Base-by-base conservation (phyloP, 2,113 vertebrate genomes). In the Pedionomus torquatus region DNA sequence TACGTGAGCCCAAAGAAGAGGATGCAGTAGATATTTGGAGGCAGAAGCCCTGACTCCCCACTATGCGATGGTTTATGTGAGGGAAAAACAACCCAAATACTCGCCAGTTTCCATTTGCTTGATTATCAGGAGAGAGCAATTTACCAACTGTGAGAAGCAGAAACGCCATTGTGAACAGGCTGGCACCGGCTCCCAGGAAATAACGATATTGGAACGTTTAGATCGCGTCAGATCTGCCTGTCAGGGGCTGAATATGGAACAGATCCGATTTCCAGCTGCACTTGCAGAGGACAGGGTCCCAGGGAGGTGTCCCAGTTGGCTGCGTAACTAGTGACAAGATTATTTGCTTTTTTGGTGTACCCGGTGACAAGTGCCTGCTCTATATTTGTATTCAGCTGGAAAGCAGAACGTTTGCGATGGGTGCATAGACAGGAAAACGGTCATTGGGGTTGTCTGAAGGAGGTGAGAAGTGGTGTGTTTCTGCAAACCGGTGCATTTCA, bases 381-480 rank as follows among this genome's bases (percentile, higher is more conserved):
- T 76, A 49, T 74, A 71, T 72, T 70, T 60, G 65, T 60, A 30
- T 30, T 46, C 77, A 82, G 48, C 61, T 48, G 35, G 77, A 68
- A 78, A 86, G 76, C 83, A 39, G 86, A 49, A 21, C 4, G 44
- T 96, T 87, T 95, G 72, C 65, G 37, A 72, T 51, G 12, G 44
- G 20, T 79, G 77, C 92, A 65, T 2, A 11, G 83, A 16, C 31
- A 19, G 57, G 49, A 35, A 37, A 60, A 39, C 1, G 79, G 82
- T 68, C 83, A 80, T 43, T 63, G 23, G 57, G 89, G 82, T 94
- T 81, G 57, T 87, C 93, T 82, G 61, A 75, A 79, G 86, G 92
- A 92, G 92, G 69, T 41, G 78, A 82, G 87, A 89, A 71, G 71
- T 65, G 81, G 65, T 96, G 85, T 91, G 63, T 87, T 95, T 90